A percentile compares a stretch with the other conserved stretches of the same genome.
phyloP scores from a whole-genome alignment of 2,888 invertebrate species.

The Pardosa pseudoannulata region DNA sequence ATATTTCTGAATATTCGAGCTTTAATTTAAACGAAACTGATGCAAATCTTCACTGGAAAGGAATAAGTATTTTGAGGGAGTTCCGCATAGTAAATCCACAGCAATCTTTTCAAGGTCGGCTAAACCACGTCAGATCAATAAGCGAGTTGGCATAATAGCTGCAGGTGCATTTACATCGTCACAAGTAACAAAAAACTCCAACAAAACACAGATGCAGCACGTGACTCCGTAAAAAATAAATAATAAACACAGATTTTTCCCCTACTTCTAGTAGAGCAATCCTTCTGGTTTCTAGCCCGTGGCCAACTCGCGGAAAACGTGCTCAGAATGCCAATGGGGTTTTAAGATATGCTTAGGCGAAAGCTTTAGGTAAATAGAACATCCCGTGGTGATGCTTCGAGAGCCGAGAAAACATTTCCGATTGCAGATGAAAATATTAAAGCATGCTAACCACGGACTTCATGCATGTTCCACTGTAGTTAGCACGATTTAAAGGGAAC shows the following conservation, averaged over 20 bases:
- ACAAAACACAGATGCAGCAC: not conserved
- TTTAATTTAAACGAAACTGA: too few species aligned
- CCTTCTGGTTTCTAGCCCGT: constrained; percentile 8
- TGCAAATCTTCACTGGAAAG: too few species aligned
- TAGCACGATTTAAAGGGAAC: too few species aligned
- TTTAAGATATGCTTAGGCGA: not conserved
- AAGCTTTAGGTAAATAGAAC: constrained; percentile 44
- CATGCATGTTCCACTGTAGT: too few species aligned
- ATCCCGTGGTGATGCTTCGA: not conserved
- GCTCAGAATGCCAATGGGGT: constrained; percentile 22
- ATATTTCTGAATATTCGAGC: too few species aligned
- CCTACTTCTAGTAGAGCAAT: not conserved
- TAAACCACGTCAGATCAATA: constrained; percentile 39
- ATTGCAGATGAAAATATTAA: not conserved
- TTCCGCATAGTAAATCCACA: not conserved
- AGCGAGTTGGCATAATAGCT: constrained; percentile 24
- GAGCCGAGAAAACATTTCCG: not conserved
- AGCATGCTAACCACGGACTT: too few species aligned
- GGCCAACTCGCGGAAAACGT: constrained; percentile 28
- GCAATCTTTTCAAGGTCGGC: constrained; percentile 43
- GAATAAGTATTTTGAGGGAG: too few species aligned
- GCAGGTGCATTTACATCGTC: constrained; percentile 56
- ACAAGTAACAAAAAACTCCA: not conserved
- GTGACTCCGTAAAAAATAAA: not conserved
- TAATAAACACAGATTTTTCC: not conserved